Evolutionary conservation across 2,888 invertebrate genomes (phyloP).

Genomic region (Nomada flava): DNA sequence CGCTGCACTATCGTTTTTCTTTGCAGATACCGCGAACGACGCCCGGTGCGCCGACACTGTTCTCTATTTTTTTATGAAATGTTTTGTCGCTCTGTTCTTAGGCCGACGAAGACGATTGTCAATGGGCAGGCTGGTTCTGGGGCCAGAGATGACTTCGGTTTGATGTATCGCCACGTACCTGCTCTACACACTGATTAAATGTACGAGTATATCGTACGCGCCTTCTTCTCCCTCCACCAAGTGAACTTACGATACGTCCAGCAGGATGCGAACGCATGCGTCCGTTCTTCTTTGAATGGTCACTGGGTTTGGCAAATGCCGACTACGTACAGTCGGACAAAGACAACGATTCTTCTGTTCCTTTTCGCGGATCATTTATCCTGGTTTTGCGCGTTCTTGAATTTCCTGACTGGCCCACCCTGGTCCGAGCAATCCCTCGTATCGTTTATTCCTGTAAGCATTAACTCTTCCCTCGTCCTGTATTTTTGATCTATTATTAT

Average conservation of each 20-base stretch:
- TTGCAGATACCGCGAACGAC: no score
- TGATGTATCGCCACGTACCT: conserved; percentile 42
- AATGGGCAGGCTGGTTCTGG: background rate
- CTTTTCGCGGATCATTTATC: conserved; percentile 2
- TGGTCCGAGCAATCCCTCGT: no score
- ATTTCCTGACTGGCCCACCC: conserved; percentile 14
- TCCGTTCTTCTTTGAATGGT: conserved; percentile 39
- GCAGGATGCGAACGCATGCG: conserved; percentile 64
- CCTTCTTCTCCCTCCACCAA: conserved; percentile 43
- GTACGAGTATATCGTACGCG: conserved; percentile 62
- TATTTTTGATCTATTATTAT: no score
- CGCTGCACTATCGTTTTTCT: background rate
- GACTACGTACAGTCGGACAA: conserved; percentile 52
- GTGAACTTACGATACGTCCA: conserved; percentile 23
- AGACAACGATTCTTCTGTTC: conserved; percentile 26
- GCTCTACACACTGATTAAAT: conserved; percentile 54
- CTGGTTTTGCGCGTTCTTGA: background rate
- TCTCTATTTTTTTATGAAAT: no score
- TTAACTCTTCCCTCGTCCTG: background rate
- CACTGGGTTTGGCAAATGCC: conserved; percentile 37
- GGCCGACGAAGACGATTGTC: no score
- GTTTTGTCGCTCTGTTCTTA: background rate
- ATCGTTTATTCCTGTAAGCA: background rate
- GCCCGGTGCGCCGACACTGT: no score
- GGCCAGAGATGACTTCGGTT: conserved; percentile 3